A percentile compares a stretch with the other conserved stretches of the same genome.
Evolutionary conservation across 2,797 vertebrate species (phyloP).

Genomic region (Lepus oiostolus): DNA sequence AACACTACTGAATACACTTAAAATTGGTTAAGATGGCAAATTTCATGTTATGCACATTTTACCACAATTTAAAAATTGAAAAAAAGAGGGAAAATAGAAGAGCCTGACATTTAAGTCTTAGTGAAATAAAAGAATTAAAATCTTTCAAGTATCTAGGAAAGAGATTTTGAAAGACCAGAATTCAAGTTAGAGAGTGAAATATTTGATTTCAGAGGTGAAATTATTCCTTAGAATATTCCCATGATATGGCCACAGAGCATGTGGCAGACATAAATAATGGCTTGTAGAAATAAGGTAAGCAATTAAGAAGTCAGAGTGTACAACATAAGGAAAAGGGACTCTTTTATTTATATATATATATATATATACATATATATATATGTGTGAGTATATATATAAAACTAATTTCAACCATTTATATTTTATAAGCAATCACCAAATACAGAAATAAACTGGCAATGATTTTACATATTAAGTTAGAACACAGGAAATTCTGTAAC

Average conservation of each 20-base stretch:
- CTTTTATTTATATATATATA: not conserved
- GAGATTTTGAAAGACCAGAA: not conserved
- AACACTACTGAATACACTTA: not conserved
- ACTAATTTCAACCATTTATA: slow-evolving; percentile 16
- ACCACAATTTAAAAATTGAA: not conserved
- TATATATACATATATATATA: too few relatives aligned
- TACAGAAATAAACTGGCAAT: slow-evolving; percentile 37
- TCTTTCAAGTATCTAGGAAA: slow-evolving; percentile 48
- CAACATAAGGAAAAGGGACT: not conserved
- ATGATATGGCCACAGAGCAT: not conserved
- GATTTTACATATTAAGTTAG: slow-evolving; percentile 52
- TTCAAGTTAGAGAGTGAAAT: not conserved
- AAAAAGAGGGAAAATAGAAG: not conserved
- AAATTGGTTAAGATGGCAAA: not conserved
- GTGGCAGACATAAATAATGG: slow-evolving; percentile 14
- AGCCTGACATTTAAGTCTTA: slow-evolving; percentile 54
- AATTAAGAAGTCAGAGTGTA: slow-evolving; percentile 18
- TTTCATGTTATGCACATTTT: not conserved
- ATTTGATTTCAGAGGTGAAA: slow-evolving; percentile 63
- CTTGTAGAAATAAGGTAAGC: slow-evolving; percentile 47
- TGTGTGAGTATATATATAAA: not conserved
- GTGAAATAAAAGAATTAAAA: slow-evolving; percentile 58
- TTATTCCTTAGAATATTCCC: slow-evolving; percentile 21
- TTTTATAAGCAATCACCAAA: not conserved
- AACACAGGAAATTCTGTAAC: slow-evolving; percentile 27